Evolutionary conservation across 2,888 invertebrate species (phyloP), one percentile per base, ranked within the genome.

Genomic region (Diogma glabrata): DNA sequence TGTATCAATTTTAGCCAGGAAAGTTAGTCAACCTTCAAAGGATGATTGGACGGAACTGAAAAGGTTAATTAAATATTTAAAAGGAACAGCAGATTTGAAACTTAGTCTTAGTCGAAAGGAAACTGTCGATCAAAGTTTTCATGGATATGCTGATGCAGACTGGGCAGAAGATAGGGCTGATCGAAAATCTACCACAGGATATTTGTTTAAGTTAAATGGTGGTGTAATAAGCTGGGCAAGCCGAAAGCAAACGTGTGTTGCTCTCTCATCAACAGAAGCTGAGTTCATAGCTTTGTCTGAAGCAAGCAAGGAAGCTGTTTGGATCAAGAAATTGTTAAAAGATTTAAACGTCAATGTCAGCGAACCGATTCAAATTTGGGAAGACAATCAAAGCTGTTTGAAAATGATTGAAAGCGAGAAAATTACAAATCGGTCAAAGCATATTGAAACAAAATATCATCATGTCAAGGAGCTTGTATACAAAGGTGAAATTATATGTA

Each of bases 181-280:
- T 45, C 45, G 61, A 36, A 61, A 60, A 43, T 63, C 60, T 12
- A 58, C 58, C 47, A 61, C 58, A 28, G 60, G 61, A 14, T 59
- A 56, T 38, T 1, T 62, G n/a, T 48, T 48, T 17, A 20, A 26
- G 2, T 48, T 30, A 4, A 33, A 20, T 48, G 30, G 30, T 12
- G 55, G 53, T 17, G 26, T 56, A 16, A 56, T 61, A 5, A 58
- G 53, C 38, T 61, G 61, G 60, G 48, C 40, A 14, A 14, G 6
- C 33, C n/a, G 33, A 6, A 12, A 33, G n/a, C n/a, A n/a, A n/a
- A n/a, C n/a, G n/a, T n/a, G n/a, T n/a, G n/a, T n/a, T n/a, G n/a
- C n/a, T n/a, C n/a, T n/a, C n/a, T n/a, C n/a, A n/a, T n/a, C n/a
- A n/a, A n/a, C n/a, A n/a, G n/a, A n/a, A n/a, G n/a, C n/a, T n/a